Conservation (phyloP, 1,140 invertebrate genomes). For the Oreohelix idahoensis region DNA sequence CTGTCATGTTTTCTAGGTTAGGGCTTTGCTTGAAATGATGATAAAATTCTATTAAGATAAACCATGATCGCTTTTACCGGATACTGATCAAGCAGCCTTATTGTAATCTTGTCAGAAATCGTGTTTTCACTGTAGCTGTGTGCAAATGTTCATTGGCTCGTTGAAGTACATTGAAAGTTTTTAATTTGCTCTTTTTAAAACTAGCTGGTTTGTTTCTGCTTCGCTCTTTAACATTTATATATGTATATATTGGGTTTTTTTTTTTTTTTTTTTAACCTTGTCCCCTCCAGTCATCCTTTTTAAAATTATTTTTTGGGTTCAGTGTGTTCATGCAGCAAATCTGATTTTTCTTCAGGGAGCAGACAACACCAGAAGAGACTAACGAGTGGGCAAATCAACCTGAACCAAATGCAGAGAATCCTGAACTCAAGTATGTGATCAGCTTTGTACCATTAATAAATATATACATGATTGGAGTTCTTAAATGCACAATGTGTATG, state of each 20-base stretch:
- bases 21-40: slow-evolving; percentile 39
- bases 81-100: slow-evolving; percentile 40
- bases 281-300: too few relatives aligned
- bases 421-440: slow-evolving; percentile 68
- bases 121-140: neutral
- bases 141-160: neutral
- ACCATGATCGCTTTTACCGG: slow-evolving; percentile 39
- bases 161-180: too few relatives aligned
- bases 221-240: too few relatives aligned
- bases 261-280: slow-evolving; percentile 11
- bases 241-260: too few relatives aligned
- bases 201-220: too few relatives aligned
- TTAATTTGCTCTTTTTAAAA: too few relatives aligned
- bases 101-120: neutral
- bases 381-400: slow-evolving; percentile 59
- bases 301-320: too few relatives aligned
- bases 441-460: too few relatives aligned
- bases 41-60: slow-evolving; percentile 7
- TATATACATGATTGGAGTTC: too few relatives aligned
- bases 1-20: neutral
- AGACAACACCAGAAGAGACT: slow-evolving; percentile 40
- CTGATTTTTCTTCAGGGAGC: slow-evolving; percentile 29
- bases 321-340: too few relatives aligned
- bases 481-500: too few relatives aligned
- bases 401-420: slow-evolving; percentile 61